phyloP scores from a whole-genome alignment of 2,797 vertebrate species.

The Phataginus tetradactyla region DNA sequence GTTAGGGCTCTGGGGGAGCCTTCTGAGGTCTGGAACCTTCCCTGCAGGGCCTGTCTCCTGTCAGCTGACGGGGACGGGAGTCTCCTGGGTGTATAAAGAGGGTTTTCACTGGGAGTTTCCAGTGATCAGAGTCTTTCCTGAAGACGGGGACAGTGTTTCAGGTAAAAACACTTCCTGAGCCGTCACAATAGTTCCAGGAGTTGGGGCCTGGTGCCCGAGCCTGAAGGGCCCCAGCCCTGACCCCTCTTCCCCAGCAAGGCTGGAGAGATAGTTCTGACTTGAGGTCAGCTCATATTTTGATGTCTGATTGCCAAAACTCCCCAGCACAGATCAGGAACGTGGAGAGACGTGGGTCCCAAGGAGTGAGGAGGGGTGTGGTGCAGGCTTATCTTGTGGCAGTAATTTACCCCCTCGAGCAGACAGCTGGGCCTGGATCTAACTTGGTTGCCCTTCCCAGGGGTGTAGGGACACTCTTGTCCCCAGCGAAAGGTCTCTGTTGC shows the following conservation, averaged over 20 bases:
- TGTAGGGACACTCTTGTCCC: slow-evolving; percentile 4
- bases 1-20: background rate
- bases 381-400: slow-evolving; percentile 71
- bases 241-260: background rate
- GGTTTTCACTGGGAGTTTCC: background rate
- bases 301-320: slow-evolving; percentile 72
- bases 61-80: background rate
- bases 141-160: background rate
- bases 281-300: slow-evolving; percentile 63
- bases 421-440: slow-evolving; percentile 65
- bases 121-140: slow-evolving; percentile 14
- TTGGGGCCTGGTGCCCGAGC: background rate
- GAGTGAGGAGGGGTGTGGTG: background rate
- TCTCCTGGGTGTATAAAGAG: background rate
- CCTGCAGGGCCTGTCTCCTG: background rate
- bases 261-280: slow-evolving; percentile 29
- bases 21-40: slow-evolving; percentile 27
- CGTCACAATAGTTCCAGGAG: background rate
- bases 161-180: slow-evolving; percentile 60
- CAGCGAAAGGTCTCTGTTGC: background rate
- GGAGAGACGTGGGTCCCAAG: background rate
- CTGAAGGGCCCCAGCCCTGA: background rate
- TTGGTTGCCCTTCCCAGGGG: slow-evolving; percentile 61
- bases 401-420: slow-evolving; percentile 59
- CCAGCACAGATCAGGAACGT: slow-evolving; percentile 67